Evolutionary conservation across 2,888 invertebrate species (phyloP), one percentile per base, ranked within the genome.

Genomic region (Synanthedon formicaeformis): DNA sequence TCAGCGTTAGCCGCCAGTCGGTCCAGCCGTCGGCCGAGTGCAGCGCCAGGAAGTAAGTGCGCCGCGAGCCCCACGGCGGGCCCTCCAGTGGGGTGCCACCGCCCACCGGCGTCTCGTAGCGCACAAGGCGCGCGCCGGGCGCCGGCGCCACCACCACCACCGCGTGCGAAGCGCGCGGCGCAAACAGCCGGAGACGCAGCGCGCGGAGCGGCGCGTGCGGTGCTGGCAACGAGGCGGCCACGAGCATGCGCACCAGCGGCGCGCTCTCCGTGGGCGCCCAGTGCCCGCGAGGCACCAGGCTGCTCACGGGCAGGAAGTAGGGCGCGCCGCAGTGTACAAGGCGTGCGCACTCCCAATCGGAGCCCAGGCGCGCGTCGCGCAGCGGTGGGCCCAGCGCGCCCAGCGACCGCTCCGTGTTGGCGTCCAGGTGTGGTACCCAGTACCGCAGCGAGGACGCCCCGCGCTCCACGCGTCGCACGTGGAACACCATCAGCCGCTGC

Each of bases 311-410:
- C 75, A 94, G 91, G 69, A 91, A 90, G 82, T 93, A 95, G 12
- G 95, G 94, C 78, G 92, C 84, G 54, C 94, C 95, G 80, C 95
- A 95, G 80, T 93, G 94, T 60, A 92, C 77, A 74, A 91, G 88
- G 54, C 84, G 78, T 51, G 82, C 75, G 75, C 94, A 94, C 62
- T 91, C 87, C 50, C 10, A 66, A 13, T 52, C 53, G 11, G 41
- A 12, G 14, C 62, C 55, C 14, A 50, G 50, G 8, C 45, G 52
- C 40, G 63, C 64, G 8, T 10, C 6, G 10, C 34, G 6, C 34
- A 34, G 34, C 45, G 45, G 14, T 4, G 13, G 2, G 11, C 45
- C 45, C 45, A 45, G 56, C 6, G 41, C 48, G 23, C 57, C 56
- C 40, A 77, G 58, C 51, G 76, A 57, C 61, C 88, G 86, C 13